Evolutionary conservation across 2,888 invertebrate species (phyloP), one percentile per base, ranked within the genome.

Genomic region (Ptycholaimellus sp.): DNA sequence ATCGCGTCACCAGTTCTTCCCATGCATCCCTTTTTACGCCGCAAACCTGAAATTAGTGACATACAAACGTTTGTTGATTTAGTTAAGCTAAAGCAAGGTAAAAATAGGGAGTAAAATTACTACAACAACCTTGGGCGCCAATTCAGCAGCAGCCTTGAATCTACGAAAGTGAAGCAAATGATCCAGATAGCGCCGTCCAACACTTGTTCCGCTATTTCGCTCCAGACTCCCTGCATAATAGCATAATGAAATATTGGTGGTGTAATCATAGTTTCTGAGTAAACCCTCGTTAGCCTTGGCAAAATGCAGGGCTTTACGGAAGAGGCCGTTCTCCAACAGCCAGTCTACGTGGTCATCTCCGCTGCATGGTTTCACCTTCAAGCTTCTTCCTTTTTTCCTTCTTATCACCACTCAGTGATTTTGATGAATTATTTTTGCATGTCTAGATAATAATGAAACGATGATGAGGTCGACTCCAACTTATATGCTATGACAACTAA

Each of bases 1-100:
- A 56, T 30, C 43, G 36, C 2, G 36, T 40, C 13, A 50, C 49
- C 19, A 51, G 53, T 42, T 47, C 48, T 39, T 56, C 55, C 56
- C 56, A 56, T 33, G 54, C 49, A 22, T 45, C 47, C 30, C 50
- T 51, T 16, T 42, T 35, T 6, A 42, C 44, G 5, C 44, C 49
- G 35, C 51, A 51, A 7, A 52, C 47, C 46, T 46, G 40, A 13
- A 44, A 33, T 30, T 30, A n/a, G n/a, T n/a, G n/a, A n/a, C n/a
- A n/a, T n/a, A n/a, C n/a, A n/a, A n/a, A n/a, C n/a, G n/a, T n/a
- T n/a, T n/a, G n/a, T n/a, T n/a, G n/a, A n/a, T n/a, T n/a, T n/a
- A n/a, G n/a, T n/a, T n/a, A 13, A 3, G 28, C 5, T 4, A 4
- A 28, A 13, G 28, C 28, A 28, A 4, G 13, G 28, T 4, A 4